Evolutionary conservation across 2,888 invertebrate species (phyloP).

Genomic region (Drosophila fungiperda): DNA sequence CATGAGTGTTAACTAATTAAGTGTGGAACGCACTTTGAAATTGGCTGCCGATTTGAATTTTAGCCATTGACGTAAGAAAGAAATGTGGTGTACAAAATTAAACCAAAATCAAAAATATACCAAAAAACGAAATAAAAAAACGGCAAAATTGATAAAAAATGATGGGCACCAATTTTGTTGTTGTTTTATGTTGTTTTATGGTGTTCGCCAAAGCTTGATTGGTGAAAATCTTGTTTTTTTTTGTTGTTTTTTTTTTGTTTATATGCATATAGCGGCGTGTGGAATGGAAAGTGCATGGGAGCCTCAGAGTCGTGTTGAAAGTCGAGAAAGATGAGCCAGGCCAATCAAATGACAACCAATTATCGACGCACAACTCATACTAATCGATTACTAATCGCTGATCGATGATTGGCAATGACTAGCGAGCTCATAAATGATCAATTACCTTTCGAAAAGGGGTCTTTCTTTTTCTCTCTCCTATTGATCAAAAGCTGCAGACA

Average conservation of each 20-base stretch:
- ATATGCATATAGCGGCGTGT: constrained; percentile 50
- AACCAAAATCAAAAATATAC: neutral
- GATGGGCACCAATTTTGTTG: constrained; percentile 57
- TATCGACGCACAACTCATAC: constrained; percentile 28
- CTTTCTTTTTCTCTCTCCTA: neutral
- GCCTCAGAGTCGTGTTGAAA: constrained; percentile 45
- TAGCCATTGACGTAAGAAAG: constrained; percentile 37
- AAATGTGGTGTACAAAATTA: neutral
- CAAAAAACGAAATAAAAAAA: constrained; percentile 6
- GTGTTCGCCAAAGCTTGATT: constrained; percentile 30
- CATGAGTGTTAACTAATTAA: constrained; percentile 69
- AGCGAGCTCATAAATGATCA: neutral
- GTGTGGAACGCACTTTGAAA: constrained; percentile 46
- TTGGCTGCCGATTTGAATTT: constrained; percentile 39
- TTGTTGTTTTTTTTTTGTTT: constrained; percentile 10
- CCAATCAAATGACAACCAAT: constrained; percentile 43
- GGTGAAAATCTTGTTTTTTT: constrained; percentile 46
- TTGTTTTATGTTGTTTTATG: constrained; percentile 14
- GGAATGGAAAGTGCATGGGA: constrained; percentile 58
- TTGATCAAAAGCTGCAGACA: neutral
- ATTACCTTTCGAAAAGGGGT: constrained; percentile 2
- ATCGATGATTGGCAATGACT: constrained; percentile 13
- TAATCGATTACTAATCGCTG: constrained; percentile 12
- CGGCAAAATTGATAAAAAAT: constrained; percentile 44
- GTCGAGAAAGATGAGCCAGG: constrained; percentile 47